Evolutionary conservation across 1,140 invertebrate genomes (phyloP).

Genomic region (Amphibalanus amphitrite): DNA sequence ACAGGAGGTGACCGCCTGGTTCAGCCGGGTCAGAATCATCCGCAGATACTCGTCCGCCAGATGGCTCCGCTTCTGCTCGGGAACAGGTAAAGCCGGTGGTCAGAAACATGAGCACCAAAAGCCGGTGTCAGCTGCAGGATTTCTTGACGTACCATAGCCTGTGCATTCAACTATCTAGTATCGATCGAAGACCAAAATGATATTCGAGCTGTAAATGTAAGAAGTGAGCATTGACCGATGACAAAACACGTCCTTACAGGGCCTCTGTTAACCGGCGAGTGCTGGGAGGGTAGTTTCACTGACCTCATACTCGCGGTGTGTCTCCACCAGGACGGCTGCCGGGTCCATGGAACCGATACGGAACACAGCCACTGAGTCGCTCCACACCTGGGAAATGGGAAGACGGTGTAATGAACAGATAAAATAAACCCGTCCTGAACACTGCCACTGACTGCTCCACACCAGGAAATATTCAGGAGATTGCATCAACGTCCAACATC

Average conservation of each 20-base stretch:
- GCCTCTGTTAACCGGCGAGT: too few relatives aligned
- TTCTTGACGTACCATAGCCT: too few relatives aligned
- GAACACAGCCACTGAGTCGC: background rate
- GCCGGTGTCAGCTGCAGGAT: too few relatives aligned
- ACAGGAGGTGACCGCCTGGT: background rate
- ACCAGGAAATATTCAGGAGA: background rate
- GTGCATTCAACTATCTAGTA: too few relatives aligned
- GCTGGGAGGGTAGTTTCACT: too few relatives aligned
- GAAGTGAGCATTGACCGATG: too few relatives aligned
- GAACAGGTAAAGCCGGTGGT: too few relatives aligned
- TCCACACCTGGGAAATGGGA: background rate
- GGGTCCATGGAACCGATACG: slow-evolving; percentile 3
- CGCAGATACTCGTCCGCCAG: background rate
- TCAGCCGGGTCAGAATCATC: background rate
- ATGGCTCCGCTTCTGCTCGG: background rate
- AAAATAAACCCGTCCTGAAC: background rate
- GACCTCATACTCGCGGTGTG: background rate
- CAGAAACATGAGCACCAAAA: too few relatives aligned
- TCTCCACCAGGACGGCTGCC: background rate
- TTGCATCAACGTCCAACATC: background rate
- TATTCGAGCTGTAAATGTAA: too few relatives aligned
- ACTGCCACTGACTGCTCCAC: background rate
- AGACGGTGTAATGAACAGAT: background rate
- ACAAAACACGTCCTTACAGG: too few relatives aligned
- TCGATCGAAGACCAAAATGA: too few relatives aligned